phyloP scores from a whole-genome alignment of 2,797 vertebrate species.

The Mionectes olivaceus region DNA sequence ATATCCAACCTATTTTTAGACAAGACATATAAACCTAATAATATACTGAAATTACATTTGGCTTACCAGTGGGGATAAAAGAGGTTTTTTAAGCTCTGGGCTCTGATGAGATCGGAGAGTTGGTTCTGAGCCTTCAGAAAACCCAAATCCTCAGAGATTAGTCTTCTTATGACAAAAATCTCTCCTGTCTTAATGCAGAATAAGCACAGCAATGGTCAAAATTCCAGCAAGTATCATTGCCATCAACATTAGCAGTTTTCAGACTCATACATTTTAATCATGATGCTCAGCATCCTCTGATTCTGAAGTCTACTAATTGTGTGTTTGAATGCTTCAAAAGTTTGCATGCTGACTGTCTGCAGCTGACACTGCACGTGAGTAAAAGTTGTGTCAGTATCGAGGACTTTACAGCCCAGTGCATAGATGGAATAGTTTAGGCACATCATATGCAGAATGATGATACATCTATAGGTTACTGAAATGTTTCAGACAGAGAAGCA shows the following conservation, averaged over 20 bases:
- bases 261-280: neutral
- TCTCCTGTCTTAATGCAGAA: neutral
- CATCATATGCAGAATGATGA: neutral
- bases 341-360: neutral
- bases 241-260: neutral
- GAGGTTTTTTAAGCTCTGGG: neutral
- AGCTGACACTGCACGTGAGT: neutral
- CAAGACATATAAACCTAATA: conserved; percentile 17
- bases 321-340: neutral
- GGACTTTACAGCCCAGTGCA: neutral
- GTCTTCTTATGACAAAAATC: neutral
- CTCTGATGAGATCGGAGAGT: neutral
- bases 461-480: neutral
- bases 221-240: neutral
- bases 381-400: neutral
- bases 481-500: neutral
- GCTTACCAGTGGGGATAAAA: neutral
- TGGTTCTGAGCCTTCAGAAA: neutral
- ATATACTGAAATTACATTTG: neutral
- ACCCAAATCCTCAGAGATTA: neutral
- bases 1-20: conserved; percentile 19
- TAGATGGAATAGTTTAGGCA: neutral
- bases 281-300: neutral
- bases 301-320: neutral
- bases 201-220: neutral